Evolutionary conservation across 2,888 invertebrate species (phyloP), one percentile per base, ranked within the genome.

Genomic region (Octodonta nipae): DNA sequence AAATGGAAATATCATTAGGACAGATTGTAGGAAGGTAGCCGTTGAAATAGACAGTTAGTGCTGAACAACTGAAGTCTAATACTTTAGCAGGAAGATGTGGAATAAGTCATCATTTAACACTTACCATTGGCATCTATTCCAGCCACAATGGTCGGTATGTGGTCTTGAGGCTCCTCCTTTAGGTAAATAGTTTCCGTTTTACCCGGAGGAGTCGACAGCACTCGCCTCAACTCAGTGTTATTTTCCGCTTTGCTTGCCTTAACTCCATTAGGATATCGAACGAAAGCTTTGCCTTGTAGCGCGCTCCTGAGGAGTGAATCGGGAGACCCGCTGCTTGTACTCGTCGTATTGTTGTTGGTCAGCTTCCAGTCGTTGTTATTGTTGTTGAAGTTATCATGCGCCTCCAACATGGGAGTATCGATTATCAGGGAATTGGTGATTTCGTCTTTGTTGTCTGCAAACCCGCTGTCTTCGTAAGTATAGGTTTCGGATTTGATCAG

Each of bases 321-420:
- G 12, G 80, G 63, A 4, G 66, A 62, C 26, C 56, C 54, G 35
- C 43, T 47, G 14, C 36, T 43, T 13, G 37, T 42, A 14, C 70
- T 65, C 52, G 78, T 82, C 52, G 78, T 82, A 53, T 79, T 83
- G 60, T 81, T 79, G 52, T 79, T 82, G 59, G 81, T 77, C 55
- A 82, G 76, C 34, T 78, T 76, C 55, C 79, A 69, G 56, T 80
- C 81, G 79, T 82, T 82, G 58, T 84, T 82, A 55, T 82, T 83
- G 50, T 80, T 75, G 55, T 73, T 71, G 61, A 68, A 69, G 43
- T 48, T 60, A 42, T 62, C 63, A 40, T 62, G 63, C 3, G 61
- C 70, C 69, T 66, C 73, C 56, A 73, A 55, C 50, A 72, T 54
- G 10, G 71, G 70, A 32, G 70, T 68, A 36, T 66, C 66, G 32